Evolutionary conservation across 2,888 invertebrate genomes (phyloP), one percentile per base, ranked within the genome.

Genomic region (Drosophila austrosaltans): DNA sequence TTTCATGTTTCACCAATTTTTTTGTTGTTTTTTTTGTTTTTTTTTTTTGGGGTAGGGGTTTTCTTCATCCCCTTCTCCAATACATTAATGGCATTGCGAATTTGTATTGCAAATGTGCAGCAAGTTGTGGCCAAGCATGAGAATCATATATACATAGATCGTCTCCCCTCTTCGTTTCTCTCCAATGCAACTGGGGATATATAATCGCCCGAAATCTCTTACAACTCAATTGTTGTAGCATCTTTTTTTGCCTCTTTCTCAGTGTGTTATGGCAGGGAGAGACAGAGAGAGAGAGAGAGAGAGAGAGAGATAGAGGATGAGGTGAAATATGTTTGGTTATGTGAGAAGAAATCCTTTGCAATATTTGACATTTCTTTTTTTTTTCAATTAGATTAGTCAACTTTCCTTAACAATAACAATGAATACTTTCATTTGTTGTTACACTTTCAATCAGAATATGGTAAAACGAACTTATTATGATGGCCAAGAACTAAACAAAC

Each of bases 21-120:
- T 10, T 25, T 66, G 28, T 77, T 69, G 69, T 69, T 79, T 20
- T 22, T 48, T 48, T 22, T 22, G 10, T 7, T 48, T 48, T 44
- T 40, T 16, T 20, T 10, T 42, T 71, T 72, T 75, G 80, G 79
- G 77, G 69, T 78, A 22, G 36, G 62, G n/a, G 28, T 8, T 12
- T 8, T 42, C 48, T 39, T 5, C 30, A 16, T 16, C 16, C 16
- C 16, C 16, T 16, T 16, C 16, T 16, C 77, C 74, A 78, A 76
- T 78, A 82, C 86, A 85, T 87, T 87, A 83, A 83, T 83, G 79
- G 76, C 81, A 87, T 78, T 81, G 76, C 79, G 78, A 85, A 88
- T 88, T 88, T 86, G 89, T 84, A 86, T 84, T 84, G 87, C 87
- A 84, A 84, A 84, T 88, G 84, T 88, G 76, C 63, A 56, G 48